A percentile compares a stretch with the other conserved stretches of the same genome.
Evolutionary conservation across 2,888 invertebrate species (phyloP).

Genomic region (Aplocera efformata): DNA sequence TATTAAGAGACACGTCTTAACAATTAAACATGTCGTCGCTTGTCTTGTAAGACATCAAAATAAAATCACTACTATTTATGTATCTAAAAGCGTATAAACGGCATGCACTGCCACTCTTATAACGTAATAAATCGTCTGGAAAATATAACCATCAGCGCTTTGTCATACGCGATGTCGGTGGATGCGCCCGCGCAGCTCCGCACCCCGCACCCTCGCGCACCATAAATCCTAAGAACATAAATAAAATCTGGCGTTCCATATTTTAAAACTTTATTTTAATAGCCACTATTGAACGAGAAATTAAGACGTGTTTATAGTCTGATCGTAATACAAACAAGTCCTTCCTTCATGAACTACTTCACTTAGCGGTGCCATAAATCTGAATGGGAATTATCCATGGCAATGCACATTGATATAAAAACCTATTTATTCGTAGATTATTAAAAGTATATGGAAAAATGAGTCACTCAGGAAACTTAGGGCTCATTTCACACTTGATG

Average conservation of each 20-base stretch:
- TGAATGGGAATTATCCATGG: slow-evolving; percentile 43
- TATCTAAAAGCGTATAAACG: slow-evolving; percentile 72
- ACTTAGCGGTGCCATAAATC: slow-evolving; percentile 58
- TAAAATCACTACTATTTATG: slow-evolving; percentile 79
- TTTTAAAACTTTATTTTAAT: slow-evolving; percentile 78
- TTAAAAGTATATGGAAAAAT: too few species aligned
- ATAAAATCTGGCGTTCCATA: slow-evolving; percentile 76
- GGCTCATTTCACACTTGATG: too few species aligned
- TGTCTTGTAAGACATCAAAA: slow-evolving; percentile 78
- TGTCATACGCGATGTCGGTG: slow-evolving; percentile 63
- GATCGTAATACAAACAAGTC: slow-evolving; percentile 71
- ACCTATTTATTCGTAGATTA: slow-evolving; percentile 1
- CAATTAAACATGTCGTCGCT: slow-evolving; percentile 75
- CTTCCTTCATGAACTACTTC: slow-evolving; percentile 63
- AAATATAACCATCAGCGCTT: slow-evolving; percentile 76
- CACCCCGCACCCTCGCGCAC: slow-evolving; percentile 56
- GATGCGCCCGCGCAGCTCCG: slow-evolving; percentile 40
- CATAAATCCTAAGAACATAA: slow-evolving; percentile 72
- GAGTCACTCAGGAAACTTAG: too few species aligned
- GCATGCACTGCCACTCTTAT: slow-evolving; percentile 69
- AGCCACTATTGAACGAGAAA: slow-evolving; percentile 74
- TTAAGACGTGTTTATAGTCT: slow-evolving; percentile 77
- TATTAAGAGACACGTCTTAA: slow-evolving; percentile 62
- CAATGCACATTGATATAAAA: slow-evolving; percentile 16
- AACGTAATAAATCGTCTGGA: slow-evolving; percentile 79